A percentile compares a stretch with the other conserved stretches of the same genome.
Evolutionary conservation across 92 coral and sea anemone genomes (phyloP).

Genomic region (Siderastrea siderea): DNA sequence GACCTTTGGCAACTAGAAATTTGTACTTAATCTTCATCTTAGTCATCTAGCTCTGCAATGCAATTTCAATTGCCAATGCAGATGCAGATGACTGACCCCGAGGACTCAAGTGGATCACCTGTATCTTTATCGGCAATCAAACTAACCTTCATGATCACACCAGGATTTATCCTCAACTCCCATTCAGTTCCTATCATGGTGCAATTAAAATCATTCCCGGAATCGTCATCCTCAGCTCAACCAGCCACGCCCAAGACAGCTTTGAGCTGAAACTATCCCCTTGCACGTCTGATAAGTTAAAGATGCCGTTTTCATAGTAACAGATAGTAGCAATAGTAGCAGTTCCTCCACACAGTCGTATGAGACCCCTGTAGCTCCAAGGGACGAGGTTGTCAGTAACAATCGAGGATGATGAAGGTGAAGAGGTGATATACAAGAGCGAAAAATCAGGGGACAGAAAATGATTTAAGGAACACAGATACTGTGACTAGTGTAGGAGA

Average conservation of each 20-base stretch:
- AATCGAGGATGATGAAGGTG: neutral
- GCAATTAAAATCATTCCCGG: neutral
- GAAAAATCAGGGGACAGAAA: neutral
- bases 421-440: neutral
- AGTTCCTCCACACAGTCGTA: constrained; percentile 12
- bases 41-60: neutral
- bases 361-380: constrained; percentile 3
- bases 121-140: neutral
- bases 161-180: too few species aligned
- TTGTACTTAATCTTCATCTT: neutral
- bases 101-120: too few species aligned
- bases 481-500: neutral
- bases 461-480: neutral
- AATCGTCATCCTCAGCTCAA: neutral
- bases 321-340: neutral
- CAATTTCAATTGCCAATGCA: too few species aligned
- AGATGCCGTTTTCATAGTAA: neutral
- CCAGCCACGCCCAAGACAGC: neutral
- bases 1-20: too few species aligned
- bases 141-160: too few species aligned
- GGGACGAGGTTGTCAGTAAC: neutral
- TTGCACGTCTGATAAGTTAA: neutral
- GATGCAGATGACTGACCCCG: too few species aligned
- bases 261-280: neutral
- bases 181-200: too few species aligned